Conservation (phyloP, 2,888 invertebrate species). For the Scaeva pyrastri region DNA sequence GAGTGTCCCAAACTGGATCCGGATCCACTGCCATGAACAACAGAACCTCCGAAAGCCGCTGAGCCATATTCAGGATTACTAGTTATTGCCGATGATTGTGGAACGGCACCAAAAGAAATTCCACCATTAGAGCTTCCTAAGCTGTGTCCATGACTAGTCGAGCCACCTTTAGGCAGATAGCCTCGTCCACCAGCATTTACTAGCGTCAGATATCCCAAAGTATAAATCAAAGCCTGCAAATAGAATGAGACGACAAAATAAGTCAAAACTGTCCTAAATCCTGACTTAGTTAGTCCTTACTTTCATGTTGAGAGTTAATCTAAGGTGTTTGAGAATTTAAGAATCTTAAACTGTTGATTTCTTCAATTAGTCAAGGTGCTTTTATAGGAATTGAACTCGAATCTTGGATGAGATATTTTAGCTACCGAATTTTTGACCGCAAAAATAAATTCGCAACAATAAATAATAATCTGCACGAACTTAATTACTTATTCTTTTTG, state of each 20-base stretch:
- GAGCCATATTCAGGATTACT: background rate
- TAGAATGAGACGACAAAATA: background rate
- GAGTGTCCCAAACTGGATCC: background rate
- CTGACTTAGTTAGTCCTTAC: constrained; percentile 24
- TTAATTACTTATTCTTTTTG: background rate
- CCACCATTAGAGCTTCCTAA: background rate
- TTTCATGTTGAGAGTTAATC: constrained; percentile 41
- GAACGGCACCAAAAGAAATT: background rate
- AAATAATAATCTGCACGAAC: background rate
- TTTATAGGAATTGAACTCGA: constrained; percentile 63
- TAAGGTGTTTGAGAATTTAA: background rate
- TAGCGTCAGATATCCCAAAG: constrained; percentile 65
- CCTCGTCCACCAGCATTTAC: constrained; percentile 67
- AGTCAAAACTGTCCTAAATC: background rate
- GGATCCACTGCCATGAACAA: background rate
- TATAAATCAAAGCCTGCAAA: constrained; percentile 70
- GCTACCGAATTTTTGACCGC: background rate
- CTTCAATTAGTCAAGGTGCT: constrained; percentile 9
- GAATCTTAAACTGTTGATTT: constrained; percentile 41
- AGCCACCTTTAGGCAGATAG: constrained; percentile 57
- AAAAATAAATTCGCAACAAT: background rate
- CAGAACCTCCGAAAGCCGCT: background rate
- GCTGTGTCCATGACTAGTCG: background rate
- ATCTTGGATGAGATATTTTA: background rate
- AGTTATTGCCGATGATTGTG: background rate